A percentile compares a stretch with the other conserved stretches of the same genome.
Conservation (phyloP, 2,113 vertebrate species). For the Ophiodon elongatus region DNA sequence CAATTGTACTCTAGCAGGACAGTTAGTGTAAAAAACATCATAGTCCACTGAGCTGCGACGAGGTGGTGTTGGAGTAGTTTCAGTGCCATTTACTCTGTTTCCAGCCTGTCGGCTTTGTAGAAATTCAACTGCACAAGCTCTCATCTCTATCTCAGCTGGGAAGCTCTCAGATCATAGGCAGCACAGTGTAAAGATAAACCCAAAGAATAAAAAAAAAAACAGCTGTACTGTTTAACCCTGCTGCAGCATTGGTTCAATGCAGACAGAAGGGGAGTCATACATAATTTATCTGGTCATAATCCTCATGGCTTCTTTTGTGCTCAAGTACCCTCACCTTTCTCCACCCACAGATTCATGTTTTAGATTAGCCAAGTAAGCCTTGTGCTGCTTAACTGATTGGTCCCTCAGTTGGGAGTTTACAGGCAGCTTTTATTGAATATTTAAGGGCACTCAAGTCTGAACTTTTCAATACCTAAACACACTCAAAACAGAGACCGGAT, state of each 20-base stretch:
- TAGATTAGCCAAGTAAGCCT: background rate
- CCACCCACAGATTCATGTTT: conserved; percentile 7
- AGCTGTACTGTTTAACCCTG: background rate
- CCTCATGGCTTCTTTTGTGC: background rate
- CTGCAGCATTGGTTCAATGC: background rate
- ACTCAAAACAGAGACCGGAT: background rate
- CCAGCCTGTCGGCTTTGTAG: background rate
- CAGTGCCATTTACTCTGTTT: conserved; percentile 1
- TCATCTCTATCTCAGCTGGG: conserved; percentile 3
- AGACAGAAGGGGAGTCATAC: background rate
- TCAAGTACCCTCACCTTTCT: background rate
- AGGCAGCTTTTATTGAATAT: conserved; percentile 15
- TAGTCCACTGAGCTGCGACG: background rate
- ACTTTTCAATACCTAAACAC: conserved; percentile 22
- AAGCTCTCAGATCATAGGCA: background rate
- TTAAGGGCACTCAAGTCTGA: conserved; percentile 3
- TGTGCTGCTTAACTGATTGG: conserved; percentile 6
- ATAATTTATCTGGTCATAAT: background rate
- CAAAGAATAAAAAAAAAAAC: background rate
- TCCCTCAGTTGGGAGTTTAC: background rate
- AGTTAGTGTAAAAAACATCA: background rate
- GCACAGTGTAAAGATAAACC: background rate
- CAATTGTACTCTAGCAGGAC: background rate
- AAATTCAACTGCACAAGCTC: conserved; percentile 9
- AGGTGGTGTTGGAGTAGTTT: background rate